phyloP scores from a whole-genome alignment of 2,888 invertebrate species.

The Catocala nupta region DNA sequence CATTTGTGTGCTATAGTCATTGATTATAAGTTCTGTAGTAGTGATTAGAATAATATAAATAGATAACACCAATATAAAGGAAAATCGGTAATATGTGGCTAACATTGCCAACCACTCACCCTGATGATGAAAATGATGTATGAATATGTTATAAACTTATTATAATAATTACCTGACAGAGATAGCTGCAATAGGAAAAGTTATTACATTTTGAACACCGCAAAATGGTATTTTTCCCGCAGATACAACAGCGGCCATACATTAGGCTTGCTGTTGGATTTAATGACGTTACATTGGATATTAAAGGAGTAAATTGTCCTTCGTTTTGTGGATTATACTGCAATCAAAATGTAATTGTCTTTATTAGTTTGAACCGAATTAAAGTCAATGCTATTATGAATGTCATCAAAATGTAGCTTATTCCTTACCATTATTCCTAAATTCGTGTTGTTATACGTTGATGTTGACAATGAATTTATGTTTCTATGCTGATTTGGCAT shows the following conservation, averaged over 20 bases:
- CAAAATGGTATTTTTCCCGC: constrained; percentile 47
- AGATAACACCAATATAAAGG: too few species aligned
- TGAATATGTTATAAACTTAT: not conserved
- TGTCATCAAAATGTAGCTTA: too few species aligned
- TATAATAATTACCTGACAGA: constrained; percentile 60
- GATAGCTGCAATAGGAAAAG: constrained; percentile 59
- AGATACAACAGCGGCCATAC: constrained; percentile 54
- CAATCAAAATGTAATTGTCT: constrained; percentile 19
- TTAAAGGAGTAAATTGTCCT: constrained; percentile 40
- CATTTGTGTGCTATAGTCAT: too few species aligned
- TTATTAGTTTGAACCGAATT: not conserved
- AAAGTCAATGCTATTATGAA: too few species aligned
- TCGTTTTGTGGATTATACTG: constrained; percentile 28
- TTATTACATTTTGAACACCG: constrained; percentile 55
- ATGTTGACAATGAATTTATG: not conserved
- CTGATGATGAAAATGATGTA: too few species aligned
- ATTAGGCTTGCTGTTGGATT: constrained; percentile 39
- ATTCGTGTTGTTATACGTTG: not conserved
- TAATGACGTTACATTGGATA: constrained; percentile 57
- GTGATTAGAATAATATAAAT: too few species aligned
- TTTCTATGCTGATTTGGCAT: constrained; percentile 12
- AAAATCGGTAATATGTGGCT: too few species aligned
- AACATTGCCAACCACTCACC: too few species aligned
- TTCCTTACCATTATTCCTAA: constrained; percentile 9
- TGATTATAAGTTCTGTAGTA: too few species aligned